A percentile compares a stretch with the other conserved stretches of the same genome.
Evolutionary conservation across 2,797 vertebrate species (phyloP).

Genomic region (Syndactyla subalaris): DNA sequence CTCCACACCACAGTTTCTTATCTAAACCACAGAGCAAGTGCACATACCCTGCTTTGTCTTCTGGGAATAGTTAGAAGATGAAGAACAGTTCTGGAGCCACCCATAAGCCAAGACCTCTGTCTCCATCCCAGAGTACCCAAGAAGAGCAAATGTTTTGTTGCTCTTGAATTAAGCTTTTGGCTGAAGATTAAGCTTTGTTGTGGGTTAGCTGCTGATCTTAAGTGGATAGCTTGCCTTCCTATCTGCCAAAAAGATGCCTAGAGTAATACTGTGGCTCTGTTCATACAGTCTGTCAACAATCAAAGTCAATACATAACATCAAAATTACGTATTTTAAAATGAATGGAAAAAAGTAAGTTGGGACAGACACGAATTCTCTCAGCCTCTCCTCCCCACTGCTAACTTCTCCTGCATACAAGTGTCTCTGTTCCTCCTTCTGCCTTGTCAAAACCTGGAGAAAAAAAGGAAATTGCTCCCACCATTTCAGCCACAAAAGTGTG

Average conservation of each 20-base stretch:
- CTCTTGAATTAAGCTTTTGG: constrained; percentile 55
- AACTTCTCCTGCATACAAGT: background rate
- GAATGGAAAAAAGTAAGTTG: background rate
- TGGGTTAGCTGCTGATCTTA: constrained; percentile 51
- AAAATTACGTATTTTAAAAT: background rate
- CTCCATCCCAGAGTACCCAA: background rate
- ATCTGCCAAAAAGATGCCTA: constrained; percentile 31
- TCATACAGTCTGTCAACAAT: background rate
- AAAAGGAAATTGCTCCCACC: background rate
- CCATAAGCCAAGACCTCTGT: background rate
- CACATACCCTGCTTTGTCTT: background rate
- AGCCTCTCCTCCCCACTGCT: background rate
- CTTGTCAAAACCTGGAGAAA: background rate
- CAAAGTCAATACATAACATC: background rate
- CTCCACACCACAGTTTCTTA: background rate
- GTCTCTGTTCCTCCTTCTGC: background rate
- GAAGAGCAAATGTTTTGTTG: constrained; percentile 46
- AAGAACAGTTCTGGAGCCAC: background rate
- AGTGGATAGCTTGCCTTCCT: background rate
- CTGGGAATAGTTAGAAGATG: background rate
- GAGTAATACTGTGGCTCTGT: background rate
- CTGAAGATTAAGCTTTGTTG: constrained; percentile 18
- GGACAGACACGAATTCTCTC: background rate
- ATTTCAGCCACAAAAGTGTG: background rate
- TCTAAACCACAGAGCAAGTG: background rate